phyloP scores from a whole-genome alignment of 1,140 invertebrate genomes.

The Drosophila suzukii region DNA sequence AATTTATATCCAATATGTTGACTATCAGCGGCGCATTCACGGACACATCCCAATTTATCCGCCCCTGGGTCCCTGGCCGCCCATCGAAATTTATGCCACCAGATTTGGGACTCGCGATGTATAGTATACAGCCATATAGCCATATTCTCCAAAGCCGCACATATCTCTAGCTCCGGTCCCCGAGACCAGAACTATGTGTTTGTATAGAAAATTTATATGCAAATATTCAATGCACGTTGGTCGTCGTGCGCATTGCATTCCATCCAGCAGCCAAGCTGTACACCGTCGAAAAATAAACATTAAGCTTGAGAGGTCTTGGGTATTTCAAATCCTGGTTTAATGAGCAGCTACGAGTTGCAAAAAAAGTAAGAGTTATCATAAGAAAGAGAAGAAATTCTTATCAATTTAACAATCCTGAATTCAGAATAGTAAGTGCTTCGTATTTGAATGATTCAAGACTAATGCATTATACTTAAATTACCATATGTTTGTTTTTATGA shows the following conservation, averaged over 20 bases:
- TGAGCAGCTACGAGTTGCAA: background rate
- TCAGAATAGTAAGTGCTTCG: no score
- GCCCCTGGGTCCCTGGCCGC: conserved; percentile 14
- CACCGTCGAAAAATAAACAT: background rate
- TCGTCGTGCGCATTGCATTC: conserved; percentile 65
- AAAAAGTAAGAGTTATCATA: background rate
- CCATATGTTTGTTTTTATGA: no score
- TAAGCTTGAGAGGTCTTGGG: background rate
- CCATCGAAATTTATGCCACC: conserved; percentile 59
- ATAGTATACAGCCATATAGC: conserved; percentile 21
- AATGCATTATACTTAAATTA: no score
- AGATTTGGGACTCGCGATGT: conserved; percentile 59
- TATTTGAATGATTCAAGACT: no score
- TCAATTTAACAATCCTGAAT: no score
- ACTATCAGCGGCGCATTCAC: conserved; percentile 70
- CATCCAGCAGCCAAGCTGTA: conserved; percentile 16
- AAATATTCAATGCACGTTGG: conserved; percentile 79
- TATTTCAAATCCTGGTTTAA: background rate
- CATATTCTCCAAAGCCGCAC: conserved; percentile 44
- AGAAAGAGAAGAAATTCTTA: background rate
- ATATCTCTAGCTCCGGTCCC: conserved; percentile 32
- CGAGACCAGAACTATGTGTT: conserved; percentile 53
- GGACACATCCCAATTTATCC: conserved; percentile 45
- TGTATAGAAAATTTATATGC: conserved; percentile 72
- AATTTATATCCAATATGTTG: conserved; percentile 83